Base-by-base conservation (phyloP, 2,113 vertebrate species). In the Gymnorhina tibicen region DNA sequence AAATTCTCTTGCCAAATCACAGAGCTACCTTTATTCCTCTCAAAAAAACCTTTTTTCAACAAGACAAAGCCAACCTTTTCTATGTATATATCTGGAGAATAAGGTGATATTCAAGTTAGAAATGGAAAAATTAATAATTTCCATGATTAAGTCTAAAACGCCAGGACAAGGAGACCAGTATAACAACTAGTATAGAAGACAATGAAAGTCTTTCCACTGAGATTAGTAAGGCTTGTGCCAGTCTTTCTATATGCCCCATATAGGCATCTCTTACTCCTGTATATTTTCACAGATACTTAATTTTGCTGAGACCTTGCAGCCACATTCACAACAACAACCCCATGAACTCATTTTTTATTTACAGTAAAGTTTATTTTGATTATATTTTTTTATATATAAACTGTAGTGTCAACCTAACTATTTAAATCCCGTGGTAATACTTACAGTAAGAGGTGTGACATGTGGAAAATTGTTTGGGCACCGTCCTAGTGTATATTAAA, bases 361-460 rank as follows among this genome's bases (percentile, higher is more conserved):
- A 92, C 44, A 68, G 44, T 78, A 72, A 89, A 21, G 9, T 63
- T 70, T 86, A 74, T 75, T 91, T 93, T 72, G 13, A 50, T 17
- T n/a, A 19, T 35, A 23, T 17, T 26, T 52, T 18, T 32, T 78
- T 42, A 30, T 21, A 30, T 21, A 73, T 50, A 53, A 70, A 49
- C 32, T 33, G 6, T 32, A 85, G 41, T 41, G 33, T 95, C 84
- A 85, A 85, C 27, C 32, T 49, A 32, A 46, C 76, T 85, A 79
- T 91, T 92, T 77, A 92, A 94, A 94, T 79, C 46, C 88, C 24
- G 26, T 44, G 37, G 13, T 46, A 92, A 85, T 30, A 83, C 27
- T 93, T 96, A 86, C 26, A 91, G 59, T 73, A 82, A 96, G 53
- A 76, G 87, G 27, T 3, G 27, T 94, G 91, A 91, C 83, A 52